Conservation (phyloP, 2,888 invertebrate genomes). For the Rhagium mordax region DNA sequence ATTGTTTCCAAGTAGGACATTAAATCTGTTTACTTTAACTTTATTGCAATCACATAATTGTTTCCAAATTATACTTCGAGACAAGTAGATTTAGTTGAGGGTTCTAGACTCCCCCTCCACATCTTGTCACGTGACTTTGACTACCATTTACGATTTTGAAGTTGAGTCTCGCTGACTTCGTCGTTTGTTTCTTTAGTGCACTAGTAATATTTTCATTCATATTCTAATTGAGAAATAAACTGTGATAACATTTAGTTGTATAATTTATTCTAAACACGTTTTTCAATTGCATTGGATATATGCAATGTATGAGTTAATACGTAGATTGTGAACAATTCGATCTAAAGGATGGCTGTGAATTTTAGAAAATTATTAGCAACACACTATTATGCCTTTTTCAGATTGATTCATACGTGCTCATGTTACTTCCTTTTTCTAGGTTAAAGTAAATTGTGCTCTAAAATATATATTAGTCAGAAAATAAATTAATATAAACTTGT, state of each 20-base stretch:
- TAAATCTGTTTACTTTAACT: too few relatives aligned
- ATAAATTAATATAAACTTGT: neutral
- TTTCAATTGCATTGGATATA: neutral
- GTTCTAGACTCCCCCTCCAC: too few relatives aligned
- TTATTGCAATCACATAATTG: too few relatives aligned
- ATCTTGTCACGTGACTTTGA: too few relatives aligned
- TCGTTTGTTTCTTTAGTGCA: neutral
- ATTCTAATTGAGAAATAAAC: constrained; percentile 5
- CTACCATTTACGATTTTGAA: too few relatives aligned
- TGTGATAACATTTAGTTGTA: constrained; percentile 11
- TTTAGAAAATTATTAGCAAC: constrained; percentile 2
- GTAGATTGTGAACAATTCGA: constrained; percentile 11
- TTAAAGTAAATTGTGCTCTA: neutral
- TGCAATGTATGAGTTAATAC: neutral
- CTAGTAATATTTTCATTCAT: neutral
- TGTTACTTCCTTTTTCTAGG: constrained; percentile 8
- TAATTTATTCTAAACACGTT: neutral
- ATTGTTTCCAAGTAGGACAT: neutral
- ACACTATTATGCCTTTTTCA: constrained; percentile 7
- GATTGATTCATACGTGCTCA: constrained; percentile 16
- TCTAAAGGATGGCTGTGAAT: constrained; percentile 21
- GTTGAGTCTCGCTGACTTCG: too few relatives aligned
- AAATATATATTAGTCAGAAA: constrained; percentile 9
- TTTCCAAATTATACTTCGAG: too few relatives aligned
- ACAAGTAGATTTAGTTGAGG: too few relatives aligned